These are phyloP conservation scores for Tenodera sinensis DNA, from an alignment of 2,888 invertebrate genomes.

Conservation along the genomic window DNA sequence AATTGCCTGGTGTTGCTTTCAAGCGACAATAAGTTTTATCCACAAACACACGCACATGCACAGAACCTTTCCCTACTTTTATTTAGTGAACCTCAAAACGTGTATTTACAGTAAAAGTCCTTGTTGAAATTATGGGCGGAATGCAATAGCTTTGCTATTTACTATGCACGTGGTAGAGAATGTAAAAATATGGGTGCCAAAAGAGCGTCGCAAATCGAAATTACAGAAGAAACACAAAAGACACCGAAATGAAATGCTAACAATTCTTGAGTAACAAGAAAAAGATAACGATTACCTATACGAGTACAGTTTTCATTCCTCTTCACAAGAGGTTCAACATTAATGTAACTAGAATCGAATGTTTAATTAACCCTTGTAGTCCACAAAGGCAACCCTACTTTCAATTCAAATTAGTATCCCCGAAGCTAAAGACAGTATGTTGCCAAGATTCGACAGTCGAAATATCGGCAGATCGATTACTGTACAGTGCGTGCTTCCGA, in stretches of 20 bases:
- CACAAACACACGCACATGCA: no score
- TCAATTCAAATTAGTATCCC: not conserved
- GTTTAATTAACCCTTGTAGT: not conserved
- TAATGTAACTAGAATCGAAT: not conserved
- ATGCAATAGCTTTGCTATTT: no score
- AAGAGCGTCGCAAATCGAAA: no score
- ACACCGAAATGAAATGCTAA: not conserved
- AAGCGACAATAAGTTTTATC: no score
- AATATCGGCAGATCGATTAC: not conserved
- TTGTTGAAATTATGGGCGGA: no score
- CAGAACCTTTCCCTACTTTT: no score
- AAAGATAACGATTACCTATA: not conserved
- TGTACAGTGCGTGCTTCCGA: not conserved
- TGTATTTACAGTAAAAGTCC: no score
- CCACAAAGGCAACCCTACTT: not conserved
- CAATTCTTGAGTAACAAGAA: not conserved
- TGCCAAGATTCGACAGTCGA: not conserved
- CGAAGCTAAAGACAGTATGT: not conserved
- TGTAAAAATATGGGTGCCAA: not conserved
- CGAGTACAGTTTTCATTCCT: not conserved
- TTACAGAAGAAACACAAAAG: no score
- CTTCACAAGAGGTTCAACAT: not conserved
- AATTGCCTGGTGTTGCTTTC: no score
- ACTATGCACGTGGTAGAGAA: no score
- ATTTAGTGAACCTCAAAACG: no score